Evolutionary conservation across 1,140 invertebrate species (phyloP).

Genomic region (Thaumetopoea pityocampa): DNA sequence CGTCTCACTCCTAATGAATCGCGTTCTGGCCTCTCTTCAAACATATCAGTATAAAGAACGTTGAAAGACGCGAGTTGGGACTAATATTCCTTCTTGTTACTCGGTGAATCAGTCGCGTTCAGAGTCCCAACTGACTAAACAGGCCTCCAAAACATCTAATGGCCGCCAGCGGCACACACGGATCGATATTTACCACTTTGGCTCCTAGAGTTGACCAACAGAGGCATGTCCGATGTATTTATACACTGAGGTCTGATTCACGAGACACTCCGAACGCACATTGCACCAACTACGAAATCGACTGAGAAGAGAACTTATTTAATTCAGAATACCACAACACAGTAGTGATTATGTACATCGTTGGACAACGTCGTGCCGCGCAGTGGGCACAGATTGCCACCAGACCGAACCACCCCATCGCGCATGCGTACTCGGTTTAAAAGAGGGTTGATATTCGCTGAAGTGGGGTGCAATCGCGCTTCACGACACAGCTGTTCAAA

Average conservation of each 20-base stretch:
- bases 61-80: too few relatives aligned
- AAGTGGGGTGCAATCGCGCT: slow-evolving; percentile 52
- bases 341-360: slow-evolving; percentile 38
- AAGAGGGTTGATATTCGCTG: slow-evolving; percentile 52
- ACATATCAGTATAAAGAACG: too few relatives aligned
- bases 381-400: slow-evolving; percentile 39
- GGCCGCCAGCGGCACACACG: slow-evolving; percentile 39
- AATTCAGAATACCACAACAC: slow-evolving; percentile 4
- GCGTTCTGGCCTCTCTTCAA: too few relatives aligned
- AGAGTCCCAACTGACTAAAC: too few relatives aligned
- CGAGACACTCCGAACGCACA: slow-evolving; percentile 50
- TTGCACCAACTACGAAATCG: slow-evolving; percentile 29
- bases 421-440: slow-evolving; percentile 62
- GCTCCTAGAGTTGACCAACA: slow-evolving; percentile 52
- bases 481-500: slow-evolving; percentile 49
- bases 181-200: slow-evolving; percentile 73
- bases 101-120: too few relatives aligned
- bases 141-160: slow-evolving; percentile 29
- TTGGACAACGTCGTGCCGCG: slow-evolving; percentile 41
- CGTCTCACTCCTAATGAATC: too few relatives aligned
- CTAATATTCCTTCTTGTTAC: too few relatives aligned
- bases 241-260: slow-evolving; percentile 30
- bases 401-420: slow-evolving; percentile 47
- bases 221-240: slow-evolving; percentile 47
- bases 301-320: neutral